Conservation (phyloP, 2,797 vertebrate genomes). For the Lycodopsis pacificus region DNA sequence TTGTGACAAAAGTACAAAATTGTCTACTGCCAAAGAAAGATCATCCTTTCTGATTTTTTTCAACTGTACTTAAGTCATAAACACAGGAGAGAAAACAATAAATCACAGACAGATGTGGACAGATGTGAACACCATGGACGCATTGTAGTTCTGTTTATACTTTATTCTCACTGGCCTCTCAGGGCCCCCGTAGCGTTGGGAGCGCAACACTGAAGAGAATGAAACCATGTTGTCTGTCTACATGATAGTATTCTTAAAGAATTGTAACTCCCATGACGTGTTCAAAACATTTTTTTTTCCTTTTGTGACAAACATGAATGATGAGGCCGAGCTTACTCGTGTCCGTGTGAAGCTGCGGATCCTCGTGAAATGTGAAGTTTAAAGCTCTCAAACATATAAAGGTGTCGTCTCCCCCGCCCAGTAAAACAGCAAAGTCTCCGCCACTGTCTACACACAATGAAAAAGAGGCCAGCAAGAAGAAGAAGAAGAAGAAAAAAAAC, state of each 20-base stretch:
- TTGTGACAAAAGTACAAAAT: neutral
- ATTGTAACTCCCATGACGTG: neutral
- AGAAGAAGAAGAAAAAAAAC: slow-evolving; percentile 33
- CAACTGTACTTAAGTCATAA: neutral
- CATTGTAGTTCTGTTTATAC: neutral
- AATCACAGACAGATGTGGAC: neutral
- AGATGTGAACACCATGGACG: neutral
- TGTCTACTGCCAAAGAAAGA: neutral
- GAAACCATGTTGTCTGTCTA: neutral
- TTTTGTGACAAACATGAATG: neutral
- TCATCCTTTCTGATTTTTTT: neutral
- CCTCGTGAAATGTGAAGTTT: slow-evolving; percentile 54
- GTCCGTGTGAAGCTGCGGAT: slow-evolving; percentile 54
- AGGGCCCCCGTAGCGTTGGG: neutral
- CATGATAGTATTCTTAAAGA: neutral
- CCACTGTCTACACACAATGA: slow-evolving; percentile 75
- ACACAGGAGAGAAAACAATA: neutral
- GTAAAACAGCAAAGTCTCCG: slow-evolving; percentile 62
- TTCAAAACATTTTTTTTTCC: neutral
- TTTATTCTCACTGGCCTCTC: neutral
- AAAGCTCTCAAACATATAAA: slow-evolving; percentile 55
- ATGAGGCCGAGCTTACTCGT: slow-evolving; percentile 23
- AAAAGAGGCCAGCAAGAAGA: slow-evolving; percentile 34
- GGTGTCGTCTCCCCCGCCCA: slow-evolving; percentile 33
- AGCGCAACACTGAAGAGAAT: neutral